phyloP scores from a whole-genome alignment of 2,113 vertebrate genomes.

The Psittacus erithacus region DNA sequence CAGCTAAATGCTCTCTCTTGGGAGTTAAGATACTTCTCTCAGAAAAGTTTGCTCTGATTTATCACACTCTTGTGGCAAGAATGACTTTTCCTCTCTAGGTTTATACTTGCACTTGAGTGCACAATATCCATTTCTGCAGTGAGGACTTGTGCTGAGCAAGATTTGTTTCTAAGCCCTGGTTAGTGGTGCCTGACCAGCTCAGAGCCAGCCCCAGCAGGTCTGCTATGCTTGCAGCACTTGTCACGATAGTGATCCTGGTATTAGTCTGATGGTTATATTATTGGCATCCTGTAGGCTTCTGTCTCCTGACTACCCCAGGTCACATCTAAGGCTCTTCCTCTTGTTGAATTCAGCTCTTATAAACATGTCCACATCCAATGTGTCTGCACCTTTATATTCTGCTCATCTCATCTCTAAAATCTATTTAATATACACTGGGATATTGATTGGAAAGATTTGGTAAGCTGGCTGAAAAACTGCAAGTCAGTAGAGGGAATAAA shows the following conservation, averaged over 20 bases:
- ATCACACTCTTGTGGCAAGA: neutral
- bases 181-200: neutral
- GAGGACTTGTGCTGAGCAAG: neutral
- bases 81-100: neutral
- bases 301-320: neutral
- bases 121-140: neutral
- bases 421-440: neutral
- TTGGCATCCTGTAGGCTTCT: neutral
- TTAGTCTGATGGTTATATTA: neutral
- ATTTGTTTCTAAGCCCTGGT: neutral
- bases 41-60: neutral
- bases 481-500: neutral
- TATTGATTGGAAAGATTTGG: neutral
- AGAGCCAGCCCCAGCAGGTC: neutral
- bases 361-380: neutral
- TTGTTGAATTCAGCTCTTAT: neutral
- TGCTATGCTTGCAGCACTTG: neutral
- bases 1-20: neutral
- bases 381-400: neutral
- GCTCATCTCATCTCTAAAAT: neutral
- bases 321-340: neutral
- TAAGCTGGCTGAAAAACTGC: neutral
- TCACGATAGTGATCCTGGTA: neutral
- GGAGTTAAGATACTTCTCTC: neutral
- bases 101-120: neutral